Evolutionary conservation across 2,797 vertebrate species (phyloP), one percentile per base, ranked within the genome.

Genomic region (Carapus acus): DNA sequence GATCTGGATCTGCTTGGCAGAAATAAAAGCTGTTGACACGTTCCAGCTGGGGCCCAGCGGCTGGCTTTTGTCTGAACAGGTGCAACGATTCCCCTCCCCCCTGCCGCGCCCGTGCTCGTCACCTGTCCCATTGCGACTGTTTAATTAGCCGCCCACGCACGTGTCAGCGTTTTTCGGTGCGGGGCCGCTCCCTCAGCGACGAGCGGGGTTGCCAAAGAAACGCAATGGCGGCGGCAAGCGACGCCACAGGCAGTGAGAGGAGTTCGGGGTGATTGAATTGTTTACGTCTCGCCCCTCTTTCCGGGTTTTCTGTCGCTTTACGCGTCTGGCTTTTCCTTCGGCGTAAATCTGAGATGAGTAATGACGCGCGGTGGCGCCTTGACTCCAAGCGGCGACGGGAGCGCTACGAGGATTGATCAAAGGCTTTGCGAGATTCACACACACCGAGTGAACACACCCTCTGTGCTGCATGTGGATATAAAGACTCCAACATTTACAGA

Each of bases 111-210:
- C 40, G 74, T 71, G 75, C 59, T 44, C 57, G 66, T 69, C 79
- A 65, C 65, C 74, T 74, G 73, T 82, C 78, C 84, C 54, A 68
- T 82, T 84, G 86, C 64, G 80, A 83, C 71, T 74, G 73, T 85
- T 85, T 87, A 87, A 88, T 87, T 85, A 88, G 85, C 79, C 82
- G 67, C 79, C 74, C 49, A 64, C 69, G 77, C 74, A 60, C 70
- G 68, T 77, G 78, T 76, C 67, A 58, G 73, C 76, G 77, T 81
- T n/a, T 71, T 33, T 60, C 51, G 48, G 69, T 45, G 40, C 55
- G 34, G 38, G 51, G 76, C 59, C 19, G 46, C 74, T 77, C 75
- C 79, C 77, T 65, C 43, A 47, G 77, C 78, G 81, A 72, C 80
- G 74, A 77, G 78, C n/a, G n/a, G 73, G 71, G 78, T 78, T 80